Base-by-base conservation (phyloP, 1,140 invertebrate species). In the Aphelenchoides besseyi region DNA sequence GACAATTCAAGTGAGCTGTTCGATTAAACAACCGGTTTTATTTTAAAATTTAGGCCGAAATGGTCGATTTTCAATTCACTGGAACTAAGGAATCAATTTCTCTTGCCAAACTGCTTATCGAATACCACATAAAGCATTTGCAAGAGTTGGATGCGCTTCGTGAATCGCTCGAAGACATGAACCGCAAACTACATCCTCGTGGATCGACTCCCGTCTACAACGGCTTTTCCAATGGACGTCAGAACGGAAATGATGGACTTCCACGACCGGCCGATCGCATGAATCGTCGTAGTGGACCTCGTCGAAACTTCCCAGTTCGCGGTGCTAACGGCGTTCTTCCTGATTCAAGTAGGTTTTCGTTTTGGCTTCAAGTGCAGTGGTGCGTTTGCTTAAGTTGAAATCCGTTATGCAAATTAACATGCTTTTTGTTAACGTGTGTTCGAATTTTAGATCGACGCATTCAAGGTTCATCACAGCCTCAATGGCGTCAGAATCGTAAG, bases 1-100 rank as follows among this genome's bases (percentile, higher is more conserved):
- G 87, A 95, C n/a, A 53, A n/a, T 23, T 26, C 68, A 76, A 18
- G 55, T 57, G 36, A 66, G 36, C 32, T 35, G n/a, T 23, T 18
- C 5, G 3, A 23, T 9, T 9, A 12, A 1, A 35, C 3, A 30
- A 2, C 64, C 1, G 0, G 9, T 59, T 41, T 18, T 9, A 1
- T 57, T 37, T 53, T 29, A 1, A 0, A 9, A 28, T 32, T 26
- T 16, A 30, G 0, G 16, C 18, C n/a, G 3, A 71, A 74, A 26
- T 28, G 23, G n/a, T 23, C 3, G n/a, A 12, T 16, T 41, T 9
- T 57, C 18, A 2, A 9, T 61, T 74, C 41, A 74, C 33, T 30
- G 53, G 79, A 5, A 79, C 76, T 18, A 28, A 64, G 18, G 78
- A 79, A 26, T 30, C 77, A 2, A 74, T 79, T 53, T 18, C 18